These are phyloP conservation scores for Scolopax bukidnonensis DNA, from an alignment of 2,797 vertebrate genomes.

Conservation along the genomic window DNA sequence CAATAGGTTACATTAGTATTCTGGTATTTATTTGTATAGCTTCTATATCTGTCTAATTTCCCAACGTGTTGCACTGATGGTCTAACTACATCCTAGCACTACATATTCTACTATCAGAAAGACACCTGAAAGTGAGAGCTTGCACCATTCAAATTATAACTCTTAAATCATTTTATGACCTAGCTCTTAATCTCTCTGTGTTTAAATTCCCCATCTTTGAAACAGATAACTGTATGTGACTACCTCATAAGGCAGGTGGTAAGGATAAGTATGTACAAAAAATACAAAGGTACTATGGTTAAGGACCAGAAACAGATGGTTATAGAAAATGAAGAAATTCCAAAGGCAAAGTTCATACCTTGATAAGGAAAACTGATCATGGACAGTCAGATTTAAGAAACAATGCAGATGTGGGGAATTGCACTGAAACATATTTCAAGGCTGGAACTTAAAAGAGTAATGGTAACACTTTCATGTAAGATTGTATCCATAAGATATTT, in stretches of 20 bases:
- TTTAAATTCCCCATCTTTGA: background rate
- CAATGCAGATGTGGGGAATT: background rate
- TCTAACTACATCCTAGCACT: background rate
- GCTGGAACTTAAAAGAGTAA: background rate
- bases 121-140: background rate
- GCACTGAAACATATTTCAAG: background rate
- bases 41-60: background rate
- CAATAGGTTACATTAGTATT: background rate
- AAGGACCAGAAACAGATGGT: background rate
- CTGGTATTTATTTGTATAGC: background rate
- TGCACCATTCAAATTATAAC: background rate
- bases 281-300: background rate
- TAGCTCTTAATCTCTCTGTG: background rate
- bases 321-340: background rate
- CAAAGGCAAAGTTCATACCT: background rate
- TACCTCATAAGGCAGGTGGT: background rate
- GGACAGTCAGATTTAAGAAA: background rate
- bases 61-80: background rate
- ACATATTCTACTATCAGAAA: background rate
- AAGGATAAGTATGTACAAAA: background rate
- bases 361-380: background rate
- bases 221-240: background rate
- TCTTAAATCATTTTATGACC: background rate
- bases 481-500: background rate
- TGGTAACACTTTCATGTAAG: background rate